Base-by-base conservation (phyloP, 2,888 invertebrate species). In the Cataglyphis altisquamis region DNA sequence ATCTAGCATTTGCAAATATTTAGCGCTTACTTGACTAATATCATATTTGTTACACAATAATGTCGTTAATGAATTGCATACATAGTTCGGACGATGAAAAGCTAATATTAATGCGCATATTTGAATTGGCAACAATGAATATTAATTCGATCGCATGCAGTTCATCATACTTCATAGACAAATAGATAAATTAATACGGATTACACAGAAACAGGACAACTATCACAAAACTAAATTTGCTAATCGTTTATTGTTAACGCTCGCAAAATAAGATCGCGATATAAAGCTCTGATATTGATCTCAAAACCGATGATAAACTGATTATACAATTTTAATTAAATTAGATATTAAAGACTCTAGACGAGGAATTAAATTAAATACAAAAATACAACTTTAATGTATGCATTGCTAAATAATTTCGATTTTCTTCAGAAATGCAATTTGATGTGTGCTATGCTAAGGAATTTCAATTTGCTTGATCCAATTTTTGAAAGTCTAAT, bases 11-110 rank as follows among this genome's bases (percentile, higher is more conserved):
- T 15, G 21, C 15, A 78, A 78, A 78, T 68, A 68, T 78, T 78
- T 60, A 21, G 25, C 9, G 60, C 10, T 21, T 57, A 21, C 25
- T 57, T 45, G 9, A 57, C 41, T 66, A 77, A 77, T 77, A 36
- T 21, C 15, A 55, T 32, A 45, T 68, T 78, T 78, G 78, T 78
- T 45, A 18, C n/a, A 70, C 32, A 70, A 70, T 67, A 57, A 66
- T 78, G 45, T 78, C 32, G 45, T 25, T 60, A 70, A 78, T 78
- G 60, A 70, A 78, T 78, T 70, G 60, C 60, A 70, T 45, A 70
- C 32, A 70, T 32, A 67, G 15, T 3, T 15, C 45, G 21, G 32
- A 1, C 57, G 45, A 60, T 70, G 45, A 10, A 78, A 70, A 78
- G 78, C 70, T 78, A 78, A 78, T 78, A 78, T 70, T 70, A 45